Conservation (phyloP, 2,888 invertebrate genomes). For the Thymelicus lineola region DNA sequence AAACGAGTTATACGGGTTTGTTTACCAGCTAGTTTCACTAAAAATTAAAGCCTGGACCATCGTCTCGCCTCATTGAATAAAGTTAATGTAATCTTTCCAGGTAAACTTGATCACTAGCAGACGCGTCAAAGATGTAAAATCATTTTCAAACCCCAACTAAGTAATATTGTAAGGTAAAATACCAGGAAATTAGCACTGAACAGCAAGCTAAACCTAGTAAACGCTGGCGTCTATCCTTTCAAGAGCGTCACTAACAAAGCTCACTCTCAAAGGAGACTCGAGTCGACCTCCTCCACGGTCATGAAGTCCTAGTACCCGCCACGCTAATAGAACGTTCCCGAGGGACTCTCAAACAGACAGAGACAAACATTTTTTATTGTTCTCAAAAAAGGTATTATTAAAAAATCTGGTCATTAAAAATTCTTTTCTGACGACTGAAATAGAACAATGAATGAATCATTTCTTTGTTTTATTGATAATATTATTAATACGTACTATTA, state of each 20-base stretch:
- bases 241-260: slow-evolving; percentile 56
- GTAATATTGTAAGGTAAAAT: too few relatives aligned
- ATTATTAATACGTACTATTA: background rate
- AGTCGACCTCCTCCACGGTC: slow-evolving; percentile 51
- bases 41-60: too few relatives aligned
- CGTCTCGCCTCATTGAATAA: too few relatives aligned
- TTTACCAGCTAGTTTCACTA: too few relatives aligned
- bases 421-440: background rate
- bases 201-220: too few relatives aligned
- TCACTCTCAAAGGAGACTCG: slow-evolving; percentile 48
- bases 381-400: background rate
- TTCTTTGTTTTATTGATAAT: background rate
- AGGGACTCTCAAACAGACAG: slow-evolving; percentile 15
- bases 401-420: background rate
- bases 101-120: too few relatives aligned
- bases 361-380: slow-evolving; percentile 2
- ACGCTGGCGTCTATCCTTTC: background rate
- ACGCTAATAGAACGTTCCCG: slow-evolving; percentile 31
- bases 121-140: too few relatives aligned
- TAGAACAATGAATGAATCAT: background rate
- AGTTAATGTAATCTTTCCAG: too few relatives aligned
- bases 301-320: slow-evolving; percentile 54
- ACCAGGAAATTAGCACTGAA: too few relatives aligned
- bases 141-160: too few relatives aligned
- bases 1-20: too few relatives aligned